These are phyloP conservation scores for Psilanteris sp. DNA, from an alignment of 1,140 invertebrate species.

Conservation along the genomic window DNA sequence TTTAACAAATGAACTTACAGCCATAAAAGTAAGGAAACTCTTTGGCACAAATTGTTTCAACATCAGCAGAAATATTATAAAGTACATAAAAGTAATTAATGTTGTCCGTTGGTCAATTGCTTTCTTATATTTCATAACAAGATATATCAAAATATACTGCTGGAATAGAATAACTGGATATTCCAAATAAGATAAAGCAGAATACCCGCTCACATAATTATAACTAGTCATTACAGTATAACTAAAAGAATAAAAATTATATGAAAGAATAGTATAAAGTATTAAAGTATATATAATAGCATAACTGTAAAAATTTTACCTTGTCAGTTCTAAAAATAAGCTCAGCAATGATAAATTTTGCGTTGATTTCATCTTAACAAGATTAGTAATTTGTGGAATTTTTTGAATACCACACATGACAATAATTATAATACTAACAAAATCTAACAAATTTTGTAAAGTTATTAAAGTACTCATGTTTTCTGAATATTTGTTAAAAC, in stretches of 20 bases:
- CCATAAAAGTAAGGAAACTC: conserved; percentile 80
- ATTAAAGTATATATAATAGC: neutral
- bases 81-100: conserved; percentile 77
- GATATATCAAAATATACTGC: conserved; percentile 84
- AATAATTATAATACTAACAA: conserved; percentile 84
- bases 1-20: conserved; percentile 79
- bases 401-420: conserved; percentile 85
- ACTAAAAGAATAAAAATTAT: conserved; percentile 79
- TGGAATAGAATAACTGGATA: conserved; percentile 86
- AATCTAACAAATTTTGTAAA: conserved; percentile 80
- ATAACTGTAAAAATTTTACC: conserved; percentile 77
- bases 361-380: conserved; percentile 81
- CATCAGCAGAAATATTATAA: conserved; percentile 78
- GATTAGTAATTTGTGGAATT: conserved; percentile 85
- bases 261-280: neutral
- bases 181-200: conserved; percentile 85
- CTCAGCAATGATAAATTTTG: conserved; percentile 83
- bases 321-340: conserved; percentile 84
- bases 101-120: conserved; percentile 76
- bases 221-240: conserved; percentile 86
- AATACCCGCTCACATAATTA: conserved; percentile 85
- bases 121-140: conserved; percentile 83
- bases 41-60: conserved; percentile 80
- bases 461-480: conserved; percentile 29
- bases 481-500: neutral